Percentiles rank a stretch among this genome's conserved stretches.
These are phyloP conservation scores for Lepus townsendii DNA, from an alignment of 2,797 vertebrate genomes.

Conservation along the genomic window DNA sequence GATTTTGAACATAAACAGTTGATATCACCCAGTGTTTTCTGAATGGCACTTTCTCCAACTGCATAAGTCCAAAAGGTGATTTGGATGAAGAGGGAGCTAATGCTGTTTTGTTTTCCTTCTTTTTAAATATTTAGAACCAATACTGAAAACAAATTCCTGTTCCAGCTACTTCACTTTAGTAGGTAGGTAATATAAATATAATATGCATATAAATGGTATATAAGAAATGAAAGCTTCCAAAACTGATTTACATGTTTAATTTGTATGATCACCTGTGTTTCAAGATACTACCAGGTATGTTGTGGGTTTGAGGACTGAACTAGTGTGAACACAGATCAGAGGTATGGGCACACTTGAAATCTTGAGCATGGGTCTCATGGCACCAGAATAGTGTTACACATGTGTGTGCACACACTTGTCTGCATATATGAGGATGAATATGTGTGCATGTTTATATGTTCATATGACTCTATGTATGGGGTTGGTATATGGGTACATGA, in stretches of 20 bases:
- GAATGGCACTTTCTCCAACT: background rate
- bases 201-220: background rate
- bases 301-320: background rate
- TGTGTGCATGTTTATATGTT: background rate
- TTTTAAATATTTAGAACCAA: conserved; percentile 60
- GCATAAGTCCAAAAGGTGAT: background rate
- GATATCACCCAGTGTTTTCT: background rate
- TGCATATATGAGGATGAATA: background rate
- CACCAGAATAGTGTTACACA: background rate
- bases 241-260: background rate
- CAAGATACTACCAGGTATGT: background rate
- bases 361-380: background rate
- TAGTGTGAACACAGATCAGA: background rate
- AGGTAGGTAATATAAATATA: background rate
- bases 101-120: conserved; percentile 54
- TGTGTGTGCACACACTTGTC: background rate
- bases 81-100: background rate
- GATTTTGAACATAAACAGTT: background rate
- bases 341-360: background rate
- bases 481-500: background rate
- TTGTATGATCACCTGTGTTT: background rate
- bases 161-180: conserved; percentile 45
- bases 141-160: conserved; percentile 73
- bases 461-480: background rate
- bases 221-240: conserved; percentile 18